Evolutionary conservation across 2,888 invertebrate species (phyloP), one percentile per base, ranked within the genome.

Genomic region (Andricus curvator): DNA sequence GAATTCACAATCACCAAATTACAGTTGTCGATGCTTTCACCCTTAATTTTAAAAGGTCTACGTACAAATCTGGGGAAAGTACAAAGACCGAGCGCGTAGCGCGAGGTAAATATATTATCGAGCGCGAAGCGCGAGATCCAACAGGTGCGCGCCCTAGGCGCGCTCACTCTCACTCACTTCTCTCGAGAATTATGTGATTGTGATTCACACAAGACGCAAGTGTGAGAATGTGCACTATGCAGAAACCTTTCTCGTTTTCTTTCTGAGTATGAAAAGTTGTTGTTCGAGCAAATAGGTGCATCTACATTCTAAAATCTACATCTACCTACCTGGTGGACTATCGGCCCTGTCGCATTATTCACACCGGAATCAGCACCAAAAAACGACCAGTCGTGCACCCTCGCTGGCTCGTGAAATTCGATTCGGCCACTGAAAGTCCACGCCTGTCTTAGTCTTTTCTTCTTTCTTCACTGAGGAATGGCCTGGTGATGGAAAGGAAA

Each of bases 281-380:
- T 20, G 48, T 70, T 70, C 4, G 29, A 51, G 70, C n/a, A 29
- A 51, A 56, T 68, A 48, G 68, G 17, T 51, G 51, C 29, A 56
- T 48, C 20, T 25, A 62, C n/a, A n/a, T n/a, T 48, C 17, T 25
- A 68, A 20, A 70, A 51, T 70, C 51, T 70, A 51, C 48, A 70
- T 70, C 70, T 33, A 33, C 51, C 70, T 70, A 70, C 70, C 48
- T 44, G 33, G 17, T 70, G 20, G 51, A 25, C 29, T 70, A 70
- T 56, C 78, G 77, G 56, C 79, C 78, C 68, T 62, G 77, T 81
- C 82, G 78, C 78, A 82, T 82, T 82, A 81, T 80, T 82, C 79
- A 82, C 82, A 79, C 81, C 66, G 77, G 70, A 65, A 81, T 82
- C 81, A 81, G 68, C 81, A 44, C 37, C 15, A 64, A 77, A 77